A percentile compares a stretch with the other conserved stretches of the same genome.
These are phyloP conservation scores for Monoplex corrugatus DNA, from an alignment of 2,888 invertebrate species.

Conservation along the genomic window DNA sequence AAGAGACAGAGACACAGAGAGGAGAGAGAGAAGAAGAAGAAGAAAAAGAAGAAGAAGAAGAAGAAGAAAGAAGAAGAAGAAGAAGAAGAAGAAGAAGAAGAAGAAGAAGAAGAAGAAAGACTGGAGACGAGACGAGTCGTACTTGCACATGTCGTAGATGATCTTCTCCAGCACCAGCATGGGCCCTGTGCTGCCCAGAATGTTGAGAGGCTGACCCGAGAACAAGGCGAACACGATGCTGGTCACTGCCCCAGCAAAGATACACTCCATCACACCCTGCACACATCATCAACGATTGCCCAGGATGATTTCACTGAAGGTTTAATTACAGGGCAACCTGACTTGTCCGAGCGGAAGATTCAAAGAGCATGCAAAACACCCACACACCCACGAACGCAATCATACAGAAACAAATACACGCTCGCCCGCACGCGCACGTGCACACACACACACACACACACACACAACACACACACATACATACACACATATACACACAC, in stretches of 20 bases:
- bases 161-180: constrained; percentile 87
- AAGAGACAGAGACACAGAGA: not conserved
- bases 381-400: too few species aligned
- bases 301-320: too few species aligned
- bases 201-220: constrained; percentile 82
- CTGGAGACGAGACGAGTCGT: too few species aligned
- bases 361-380: too few species aligned
- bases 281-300: too few species aligned
- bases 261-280: too few species aligned
- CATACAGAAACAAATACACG: not conserved
- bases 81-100: not conserved
- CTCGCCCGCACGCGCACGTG: not conserved
- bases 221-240: constrained; percentile 78
- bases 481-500: too few species aligned
- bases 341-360: too few species aligned
- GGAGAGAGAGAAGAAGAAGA: not conserved
- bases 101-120: not conserved
- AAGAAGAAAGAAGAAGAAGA: not conserved
- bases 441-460: not conserved
- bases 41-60: not conserved
- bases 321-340: too few species aligned
- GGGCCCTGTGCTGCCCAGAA: constrained; percentile 82
- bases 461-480: not conserved
- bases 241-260: too few species aligned
- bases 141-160: constrained; percentile 95